Conservation (phyloP, 2,113 vertebrate genomes). For the Bagarius yarrelli region DNA sequence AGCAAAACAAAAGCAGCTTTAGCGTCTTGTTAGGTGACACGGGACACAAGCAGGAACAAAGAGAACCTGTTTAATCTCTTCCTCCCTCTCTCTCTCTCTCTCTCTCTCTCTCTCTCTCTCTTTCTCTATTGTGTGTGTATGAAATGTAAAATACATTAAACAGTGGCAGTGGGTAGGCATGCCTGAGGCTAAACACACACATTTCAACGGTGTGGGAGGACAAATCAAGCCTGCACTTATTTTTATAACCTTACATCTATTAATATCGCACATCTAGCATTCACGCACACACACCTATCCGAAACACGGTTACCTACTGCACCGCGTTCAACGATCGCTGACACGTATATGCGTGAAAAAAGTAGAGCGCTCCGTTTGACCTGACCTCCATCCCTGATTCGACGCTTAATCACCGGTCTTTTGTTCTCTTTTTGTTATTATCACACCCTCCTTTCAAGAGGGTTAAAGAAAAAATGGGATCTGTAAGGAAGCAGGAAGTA, state of each 20-base stretch:
- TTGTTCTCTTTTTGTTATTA: constrained; percentile 39
- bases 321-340: constrained; percentile 7
- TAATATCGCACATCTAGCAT: constrained; percentile 62
- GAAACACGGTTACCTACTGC: constrained; percentile 10
- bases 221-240: constrained; percentile 62
- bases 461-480: constrained; percentile 56
- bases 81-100: constrained; percentile 38
- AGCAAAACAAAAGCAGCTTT: constrained; percentile 58
- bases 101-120: constrained; percentile 21
- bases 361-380: constrained; percentile 11
- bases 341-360: constrained; percentile 19
- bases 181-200: constrained; percentile 65
- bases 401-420: constrained; percentile 20
- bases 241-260: constrained; percentile 68
- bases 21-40: constrained; percentile 65
- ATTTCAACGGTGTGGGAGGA: constrained; percentile 70
- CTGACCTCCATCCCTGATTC: constrained; percentile 23
- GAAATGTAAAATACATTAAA: constrained; percentile 78
- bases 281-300: constrained; percentile 37
- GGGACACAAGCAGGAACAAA: constrained; percentile 60
- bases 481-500: background rate
- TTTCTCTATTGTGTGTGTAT: constrained; percentile 64
- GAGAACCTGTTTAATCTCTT: constrained; percentile 25
- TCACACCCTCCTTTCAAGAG: constrained; percentile 16
- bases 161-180: constrained; percentile 73